Conservation (phyloP, 2,888 invertebrate species). For the Graphium colonna region DNA sequence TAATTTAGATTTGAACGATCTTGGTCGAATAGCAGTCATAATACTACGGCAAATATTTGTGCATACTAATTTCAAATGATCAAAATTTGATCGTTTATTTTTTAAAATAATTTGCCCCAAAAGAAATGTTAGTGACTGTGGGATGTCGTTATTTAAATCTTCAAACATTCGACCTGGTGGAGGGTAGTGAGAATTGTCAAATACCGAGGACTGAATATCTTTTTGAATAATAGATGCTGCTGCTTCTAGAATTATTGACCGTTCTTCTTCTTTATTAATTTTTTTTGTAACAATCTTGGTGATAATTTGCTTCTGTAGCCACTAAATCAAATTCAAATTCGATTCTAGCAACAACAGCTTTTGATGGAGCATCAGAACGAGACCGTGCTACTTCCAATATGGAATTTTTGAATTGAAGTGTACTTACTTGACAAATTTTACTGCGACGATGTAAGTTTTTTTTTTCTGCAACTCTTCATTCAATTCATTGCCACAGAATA, state of each 20-base stretch:
- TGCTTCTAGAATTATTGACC: constrained; percentile 31
- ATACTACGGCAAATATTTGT: constrained; percentile 27
- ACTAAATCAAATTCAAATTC: constrained; percentile 13
- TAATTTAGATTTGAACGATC: too few relatives aligned
- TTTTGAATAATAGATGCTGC: constrained; percentile 33
- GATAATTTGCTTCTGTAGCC: constrained; percentile 36
- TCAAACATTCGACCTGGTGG: constrained; percentile 37
- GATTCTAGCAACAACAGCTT: constrained; percentile 35
- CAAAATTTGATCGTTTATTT: too few relatives aligned
- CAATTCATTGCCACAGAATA: neutral
- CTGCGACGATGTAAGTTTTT: constrained; percentile 31
- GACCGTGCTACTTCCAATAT: constrained; percentile 25
- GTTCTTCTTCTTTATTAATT: constrained; percentile 33
- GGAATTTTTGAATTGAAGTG: constrained; percentile 24
- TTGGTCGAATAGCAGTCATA: constrained; percentile 31
- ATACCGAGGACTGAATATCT: constrained; percentile 28
- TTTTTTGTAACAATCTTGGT: too few relatives aligned
- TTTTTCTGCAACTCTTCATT: constrained; percentile 36
- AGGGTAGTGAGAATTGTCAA: constrained; percentile 34
- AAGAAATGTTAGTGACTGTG: constrained; percentile 30
- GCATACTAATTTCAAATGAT: constrained; percentile 29
- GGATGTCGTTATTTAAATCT: constrained; percentile 32
- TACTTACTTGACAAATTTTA: constrained; percentile 34
- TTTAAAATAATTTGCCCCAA: constrained; percentile 33
- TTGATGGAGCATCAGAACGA: constrained; percentile 32